Conservation (phyloP, 2,797 vertebrate species). For the Peromyscus nudipes region DNA sequence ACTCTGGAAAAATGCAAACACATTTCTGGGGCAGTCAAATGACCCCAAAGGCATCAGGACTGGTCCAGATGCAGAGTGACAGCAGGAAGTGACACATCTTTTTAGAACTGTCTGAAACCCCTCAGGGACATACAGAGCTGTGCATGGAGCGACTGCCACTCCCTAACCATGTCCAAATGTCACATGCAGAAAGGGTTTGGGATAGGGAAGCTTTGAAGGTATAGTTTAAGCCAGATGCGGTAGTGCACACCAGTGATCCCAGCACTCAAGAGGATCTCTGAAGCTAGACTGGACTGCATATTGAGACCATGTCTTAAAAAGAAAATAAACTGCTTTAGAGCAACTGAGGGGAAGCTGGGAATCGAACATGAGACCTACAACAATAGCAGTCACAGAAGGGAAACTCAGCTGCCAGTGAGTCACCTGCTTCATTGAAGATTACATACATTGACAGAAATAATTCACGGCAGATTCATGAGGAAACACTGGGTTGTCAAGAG, state of each 20-base stretch:
- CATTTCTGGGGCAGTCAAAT: background rate
- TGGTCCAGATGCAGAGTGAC: background rate
- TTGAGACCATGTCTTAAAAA: background rate
- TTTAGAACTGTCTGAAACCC: background rate
- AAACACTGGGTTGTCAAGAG: conserved; percentile 18
- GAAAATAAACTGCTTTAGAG: background rate
- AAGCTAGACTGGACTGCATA: background rate
- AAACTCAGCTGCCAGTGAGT: background rate
- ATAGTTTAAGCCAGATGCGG: background rate
- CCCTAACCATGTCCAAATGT: background rate
- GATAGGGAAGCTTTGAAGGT: background rate
- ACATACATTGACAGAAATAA: conserved; percentile 17
- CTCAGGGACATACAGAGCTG: background rate
- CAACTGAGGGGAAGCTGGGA: conserved; percentile 10
- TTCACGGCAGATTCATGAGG: background rate
- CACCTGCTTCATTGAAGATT: conserved; percentile 5
- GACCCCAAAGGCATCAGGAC: background rate
- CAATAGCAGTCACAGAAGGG: background rate
- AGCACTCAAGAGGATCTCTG: background rate
- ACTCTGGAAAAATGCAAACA: conserved; percentile 6
- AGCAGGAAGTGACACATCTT: background rate
- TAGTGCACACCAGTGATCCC: background rate
- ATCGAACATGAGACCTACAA: background rate
- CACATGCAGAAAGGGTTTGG: background rate
- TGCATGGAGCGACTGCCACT: background rate